Evolutionary conservation across 2,113 vertebrate genomes (phyloP).

Genomic region (Rhizomys pruinosus): DNA sequence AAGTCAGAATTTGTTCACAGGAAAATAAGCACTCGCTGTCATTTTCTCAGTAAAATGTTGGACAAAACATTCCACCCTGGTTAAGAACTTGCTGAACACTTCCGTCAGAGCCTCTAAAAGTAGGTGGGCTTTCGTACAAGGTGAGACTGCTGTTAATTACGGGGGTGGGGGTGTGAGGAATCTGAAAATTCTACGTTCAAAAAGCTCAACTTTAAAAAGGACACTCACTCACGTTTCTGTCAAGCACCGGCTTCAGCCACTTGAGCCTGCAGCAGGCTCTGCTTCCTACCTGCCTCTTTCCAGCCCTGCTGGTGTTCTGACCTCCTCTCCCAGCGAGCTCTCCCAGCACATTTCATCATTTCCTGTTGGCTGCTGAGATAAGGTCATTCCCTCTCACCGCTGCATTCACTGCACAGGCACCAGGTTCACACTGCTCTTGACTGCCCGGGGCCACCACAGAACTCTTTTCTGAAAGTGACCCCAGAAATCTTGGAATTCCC

Average conservation of each 20-base stretch:
- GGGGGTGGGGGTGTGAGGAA: too few relatives aligned
- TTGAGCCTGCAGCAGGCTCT: not conserved
- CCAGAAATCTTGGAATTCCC: not conserved
- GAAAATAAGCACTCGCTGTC: slow-evolving; percentile 4
- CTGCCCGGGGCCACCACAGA: not conserved
- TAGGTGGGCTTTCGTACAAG: slow-evolving; percentile 10
- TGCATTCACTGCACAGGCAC: slow-evolving; percentile 18
- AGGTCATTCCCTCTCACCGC: slow-evolving; percentile 54
- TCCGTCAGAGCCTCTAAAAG: slow-evolving; percentile 30
- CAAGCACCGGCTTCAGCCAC: not conserved
- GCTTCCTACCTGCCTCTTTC: slow-evolving; percentile 68
- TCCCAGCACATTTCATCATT: slow-evolving; percentile 74
- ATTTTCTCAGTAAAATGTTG: not conserved
- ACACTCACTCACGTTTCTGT: slow-evolving; percentile 36
- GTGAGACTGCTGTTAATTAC: not conserved
- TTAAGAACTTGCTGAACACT: slow-evolving; percentile 5
- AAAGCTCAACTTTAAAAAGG: slow-evolving; percentile 13
- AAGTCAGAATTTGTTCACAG: not conserved
- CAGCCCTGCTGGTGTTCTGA: slow-evolving; percentile 36
- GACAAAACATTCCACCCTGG: slow-evolving; percentile 6
- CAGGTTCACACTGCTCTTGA: not conserved
- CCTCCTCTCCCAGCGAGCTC: slow-evolving; percentile 70
- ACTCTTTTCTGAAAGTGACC: slow-evolving; percentile 23
- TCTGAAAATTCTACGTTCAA: not conserved
- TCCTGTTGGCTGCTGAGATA: slow-evolving; percentile 79